Evolutionary conservation across 2,888 invertebrate species (phyloP), one percentile per base, ranked within the genome.

Genomic region (Tuberolachnus salignus): DNA sequence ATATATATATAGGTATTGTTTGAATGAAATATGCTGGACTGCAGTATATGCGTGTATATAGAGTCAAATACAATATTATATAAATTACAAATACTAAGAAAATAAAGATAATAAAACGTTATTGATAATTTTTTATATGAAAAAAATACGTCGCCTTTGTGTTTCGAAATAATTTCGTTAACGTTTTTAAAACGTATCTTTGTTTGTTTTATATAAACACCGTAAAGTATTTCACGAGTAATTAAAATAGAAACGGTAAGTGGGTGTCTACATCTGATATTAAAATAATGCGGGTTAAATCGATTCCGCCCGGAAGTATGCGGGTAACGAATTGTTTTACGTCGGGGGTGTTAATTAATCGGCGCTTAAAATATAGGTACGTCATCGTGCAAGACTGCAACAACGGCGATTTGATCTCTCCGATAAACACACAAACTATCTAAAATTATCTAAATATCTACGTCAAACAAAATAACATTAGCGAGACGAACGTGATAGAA

Each of bases 401-500:
- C 34, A 34, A 46, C 1, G 11, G n/a, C n/a, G 1, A 61, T 61
- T 61, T 59, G 26, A 49, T 49, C 61, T 72, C 16, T 34, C 34
- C 6, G 34, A 4, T 9, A 16, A 4, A 49, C 19, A 6, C n/a
- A n/a, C n/a, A 61, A 16, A 4, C 34, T 49, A 72, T 26, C 34
- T 42, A 19, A n/a, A 59, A 23, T 34, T 34, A 51, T n/a, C 61
- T 49, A 19, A 19, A 46, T 59, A 69, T 34, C 10, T n/a, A 42
- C 10, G 46, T 51, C 16, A 34, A 10, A 49, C 16, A 34, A 10
- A 49, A 51, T 26, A 72, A 51, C 42, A 51, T 42, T 34, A 10
- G 1, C 1, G 42, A 9, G n/a, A 51, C 63, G 26, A 63, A 73
- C 73, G 73, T 73, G 73, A 63, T 42, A 51, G 63, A 73, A 73